phyloP scores from a whole-genome alignment of 2,797 vertebrate genomes.

The Pagetopsis macropterus region DNA sequence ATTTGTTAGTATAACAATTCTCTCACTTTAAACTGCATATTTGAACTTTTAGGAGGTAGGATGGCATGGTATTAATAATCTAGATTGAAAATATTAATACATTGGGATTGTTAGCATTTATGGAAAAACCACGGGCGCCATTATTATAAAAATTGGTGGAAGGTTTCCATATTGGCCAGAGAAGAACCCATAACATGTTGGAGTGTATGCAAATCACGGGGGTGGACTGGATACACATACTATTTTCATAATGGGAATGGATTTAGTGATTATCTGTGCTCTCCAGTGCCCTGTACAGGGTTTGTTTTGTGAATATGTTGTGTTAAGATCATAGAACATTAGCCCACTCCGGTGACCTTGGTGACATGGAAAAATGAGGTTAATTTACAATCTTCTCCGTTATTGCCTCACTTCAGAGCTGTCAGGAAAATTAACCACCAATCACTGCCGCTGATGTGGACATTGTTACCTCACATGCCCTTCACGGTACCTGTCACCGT shows the following conservation, averaged over 20 bases:
- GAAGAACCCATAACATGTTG: too few species aligned
- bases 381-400: conserved; percentile 8
- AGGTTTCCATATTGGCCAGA: too few species aligned
- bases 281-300: too few species aligned
- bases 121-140: too few species aligned
- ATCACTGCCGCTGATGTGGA: conserved; percentile 34
- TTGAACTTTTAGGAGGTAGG: background rate
- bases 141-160: too few species aligned
- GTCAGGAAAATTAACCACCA: conserved; percentile 18
- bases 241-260: too few species aligned
- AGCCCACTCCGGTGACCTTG: conserved; percentile 11
- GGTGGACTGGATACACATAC: too few species aligned
- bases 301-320: background rate
- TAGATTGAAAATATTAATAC: too few species aligned
- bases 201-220: too few species aligned
- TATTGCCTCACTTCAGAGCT: conserved; percentile 20
- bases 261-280: too few species aligned
- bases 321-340: background rate
- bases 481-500: conserved; percentile 68
- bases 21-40: background rate
- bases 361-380: background rate
- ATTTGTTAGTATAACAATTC: background rate
- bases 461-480: conserved; percentile 60
- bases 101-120: background rate
- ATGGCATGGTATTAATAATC: background rate